Evolutionary conservation across 2,888 invertebrate genomes (phyloP).

Genomic region (Anticlea derivata): DNA sequence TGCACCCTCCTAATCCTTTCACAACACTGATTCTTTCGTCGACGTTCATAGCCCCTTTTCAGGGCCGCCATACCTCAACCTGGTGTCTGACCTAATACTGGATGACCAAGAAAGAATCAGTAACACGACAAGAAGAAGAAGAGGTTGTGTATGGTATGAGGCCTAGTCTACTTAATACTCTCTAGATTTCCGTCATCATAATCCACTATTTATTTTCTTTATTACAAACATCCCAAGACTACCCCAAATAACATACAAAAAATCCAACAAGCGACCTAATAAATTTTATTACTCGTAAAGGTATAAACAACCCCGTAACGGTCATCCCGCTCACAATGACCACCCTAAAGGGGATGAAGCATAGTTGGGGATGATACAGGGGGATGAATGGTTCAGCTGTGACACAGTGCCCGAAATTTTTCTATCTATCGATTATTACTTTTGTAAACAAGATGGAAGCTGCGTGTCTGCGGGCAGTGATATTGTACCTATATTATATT

Average conservation of each 20-base stretch:
- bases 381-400: slow-evolving; percentile 31
- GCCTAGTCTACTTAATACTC: too few relatives aligned
- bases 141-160: too few relatives aligned
- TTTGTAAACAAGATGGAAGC: slow-evolving; percentile 1
- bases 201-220: not conserved
- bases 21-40: too few relatives aligned
- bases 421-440: slow-evolving; percentile 22
- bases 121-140: too few relatives aligned
- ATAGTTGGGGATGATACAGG: slow-evolving; percentile 14
- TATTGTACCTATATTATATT: too few relatives aligned
- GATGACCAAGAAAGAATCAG: too few relatives aligned
- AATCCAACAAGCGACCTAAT: slow-evolving; percentile 3
- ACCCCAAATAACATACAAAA: not conserved
- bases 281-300: slow-evolving; percentile 16
- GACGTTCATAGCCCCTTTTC: too few relatives aligned
- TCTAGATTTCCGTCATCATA: too few relatives aligned
- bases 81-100: too few relatives aligned
- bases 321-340: slow-evolving; percentile 37
- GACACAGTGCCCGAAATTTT: slow-evolving; percentile 33
- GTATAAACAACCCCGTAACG: slow-evolving; percentile 34
- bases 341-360: slow-evolving; percentile 24
- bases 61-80: too few relatives aligned
- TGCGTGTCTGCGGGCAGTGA: too few relatives aligned
- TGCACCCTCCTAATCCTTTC: too few relatives aligned
- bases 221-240: not conserved